A percentile compares a stretch with the other conserved stretches of the same genome.
phyloP scores from a whole-genome alignment of 30 jellyfish, hydroid and myxozoan genomes.

The Phacellophora camtschatica region DNA sequence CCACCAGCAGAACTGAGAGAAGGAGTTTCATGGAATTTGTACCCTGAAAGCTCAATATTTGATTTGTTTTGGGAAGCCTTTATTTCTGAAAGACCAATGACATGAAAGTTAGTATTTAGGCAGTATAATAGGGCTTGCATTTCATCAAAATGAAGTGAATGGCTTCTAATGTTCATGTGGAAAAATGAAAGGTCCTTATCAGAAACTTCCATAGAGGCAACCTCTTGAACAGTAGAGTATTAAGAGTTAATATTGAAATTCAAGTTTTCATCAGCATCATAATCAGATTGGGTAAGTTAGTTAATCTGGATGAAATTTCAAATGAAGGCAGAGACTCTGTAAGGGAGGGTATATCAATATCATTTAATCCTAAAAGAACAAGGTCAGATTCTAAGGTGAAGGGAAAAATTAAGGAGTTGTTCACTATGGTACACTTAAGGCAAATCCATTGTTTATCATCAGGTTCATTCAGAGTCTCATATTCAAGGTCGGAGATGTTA shows the following conservation, averaged over 20 bases:
- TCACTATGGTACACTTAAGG: neutral
- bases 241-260: neutral
- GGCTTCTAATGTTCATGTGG: constrained; percentile 10
- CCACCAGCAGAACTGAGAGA: constrained; percentile 40
- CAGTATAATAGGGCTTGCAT: neutral
- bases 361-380: neutral
- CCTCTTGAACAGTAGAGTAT: neutral
- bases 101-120: neutral
- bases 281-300: constrained; percentile 35
- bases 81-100: constrained; percentile 9
- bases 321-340: neutral
- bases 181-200: neutral
- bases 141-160: constrained; percentile 17
- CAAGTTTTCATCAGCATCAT: constrained; percentile 13
- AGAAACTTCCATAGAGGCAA: neutral
- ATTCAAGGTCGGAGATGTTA: too few relatives aligned
- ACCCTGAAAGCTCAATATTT: constrained; percentile 14
- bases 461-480: too few relatives aligned
- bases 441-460: neutral
- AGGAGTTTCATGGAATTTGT: neutral
- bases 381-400: constrained; percentile 40
- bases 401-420: constrained; percentile 4
- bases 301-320: constrained; percentile 19
- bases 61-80: neutral
- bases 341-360: neutral